phyloP scores from a whole-genome alignment of 2,113 vertebrate species.

The Thinocorus orbignyianus region DNA sequence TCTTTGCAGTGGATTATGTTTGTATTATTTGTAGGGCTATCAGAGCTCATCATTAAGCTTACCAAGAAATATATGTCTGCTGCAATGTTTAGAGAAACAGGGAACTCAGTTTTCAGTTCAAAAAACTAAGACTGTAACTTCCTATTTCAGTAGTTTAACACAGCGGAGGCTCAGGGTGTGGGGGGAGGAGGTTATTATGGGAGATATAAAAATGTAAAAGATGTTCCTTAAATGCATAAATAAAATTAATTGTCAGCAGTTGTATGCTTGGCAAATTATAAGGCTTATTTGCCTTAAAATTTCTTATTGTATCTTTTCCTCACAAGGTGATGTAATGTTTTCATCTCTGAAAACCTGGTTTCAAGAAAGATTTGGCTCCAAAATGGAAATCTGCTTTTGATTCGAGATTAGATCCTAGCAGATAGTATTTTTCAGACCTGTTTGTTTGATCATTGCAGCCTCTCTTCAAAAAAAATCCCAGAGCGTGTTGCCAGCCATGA shows the following conservation, averaged over 20 bases:
- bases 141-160: background rate
- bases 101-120: background rate
- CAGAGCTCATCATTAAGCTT: conserved; percentile 6
- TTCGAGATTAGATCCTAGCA: background rate
- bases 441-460: background rate
- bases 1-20: background rate
- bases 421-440: background rate
- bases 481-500: background rate
- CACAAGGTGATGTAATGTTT: conserved; percentile 39
- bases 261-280: background rate
- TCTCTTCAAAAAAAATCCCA: background rate
- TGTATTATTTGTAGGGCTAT: background rate
- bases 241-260: background rate
- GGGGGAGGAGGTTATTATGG: background rate
- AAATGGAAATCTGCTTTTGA: conserved; percentile 47
- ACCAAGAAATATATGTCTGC: background rate
- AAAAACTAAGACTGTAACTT: background rate
- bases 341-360: conserved; percentile 22
- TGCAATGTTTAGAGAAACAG: background rate
- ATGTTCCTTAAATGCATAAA: background rate
- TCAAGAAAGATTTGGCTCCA: background rate
- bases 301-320: background rate
- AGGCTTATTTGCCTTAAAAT: conserved; percentile 8
- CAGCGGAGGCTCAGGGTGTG: background rate
- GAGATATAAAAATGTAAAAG: background rate